These are phyloP conservation scores for Hesperia comma DNA, from an alignment of 2,888 invertebrate genomes.

Conservation along the genomic window DNA sequence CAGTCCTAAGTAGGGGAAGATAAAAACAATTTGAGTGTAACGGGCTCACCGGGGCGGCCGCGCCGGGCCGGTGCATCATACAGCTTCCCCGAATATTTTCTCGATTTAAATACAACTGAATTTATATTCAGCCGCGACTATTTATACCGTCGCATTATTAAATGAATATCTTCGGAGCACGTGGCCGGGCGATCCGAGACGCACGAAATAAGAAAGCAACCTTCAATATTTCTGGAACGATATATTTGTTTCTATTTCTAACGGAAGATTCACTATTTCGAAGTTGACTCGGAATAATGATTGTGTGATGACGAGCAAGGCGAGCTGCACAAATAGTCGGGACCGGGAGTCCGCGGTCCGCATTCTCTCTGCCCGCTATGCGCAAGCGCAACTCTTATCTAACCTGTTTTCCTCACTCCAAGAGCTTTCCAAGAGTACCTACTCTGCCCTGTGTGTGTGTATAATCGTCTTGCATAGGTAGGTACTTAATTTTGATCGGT, in stretches of 20 bases:
- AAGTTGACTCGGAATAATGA: not conserved
- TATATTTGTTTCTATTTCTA: not conserved
- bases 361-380: too few species aligned
- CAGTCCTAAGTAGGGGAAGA: too few species aligned
- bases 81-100: not conserved
- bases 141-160: not conserved
- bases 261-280: not conserved
- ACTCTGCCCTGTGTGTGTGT: too few species aligned
- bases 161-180: not conserved
- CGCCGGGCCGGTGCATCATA: too few species aligned
- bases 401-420: too few species aligned
- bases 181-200: not conserved
- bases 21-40: too few species aligned
- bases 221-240: conserved; percentile 7
- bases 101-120: not conserved
- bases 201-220: conserved; percentile 1
- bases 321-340: not conserved
- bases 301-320: not conserved
- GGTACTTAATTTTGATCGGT: too few species aligned
- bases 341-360: too few species aligned
- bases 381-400: too few species aligned
- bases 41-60: too few species aligned
- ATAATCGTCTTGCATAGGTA: too few species aligned
- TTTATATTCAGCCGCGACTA: not conserved
- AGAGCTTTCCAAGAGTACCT: too few species aligned